Conservation (phyloP, 2,888 invertebrate genomes). For the Caenorhabditis becei region DNA sequence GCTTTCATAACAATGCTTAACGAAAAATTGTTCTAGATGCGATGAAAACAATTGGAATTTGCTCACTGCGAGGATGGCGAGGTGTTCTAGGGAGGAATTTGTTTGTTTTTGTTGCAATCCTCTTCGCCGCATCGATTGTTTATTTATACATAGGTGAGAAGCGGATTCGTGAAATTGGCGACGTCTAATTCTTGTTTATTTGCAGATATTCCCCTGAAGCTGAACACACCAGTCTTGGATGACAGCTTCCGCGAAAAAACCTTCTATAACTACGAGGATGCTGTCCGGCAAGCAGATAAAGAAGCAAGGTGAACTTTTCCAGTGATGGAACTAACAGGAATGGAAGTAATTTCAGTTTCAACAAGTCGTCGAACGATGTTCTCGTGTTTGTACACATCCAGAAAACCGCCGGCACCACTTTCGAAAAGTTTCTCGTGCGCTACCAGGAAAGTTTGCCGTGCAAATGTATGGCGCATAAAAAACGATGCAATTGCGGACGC, state of each 20-base stretch:
- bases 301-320: neutral
- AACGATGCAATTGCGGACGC: constrained; percentile 80
- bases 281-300: neutral
- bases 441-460: constrained; percentile 95
- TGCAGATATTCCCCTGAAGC: constrained; percentile 50
- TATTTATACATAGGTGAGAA: constrained; percentile 65
- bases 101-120: constrained; percentile 63
- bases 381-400: constrained; percentile 99
- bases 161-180: constrained; percentile 42
- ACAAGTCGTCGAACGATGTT: constrained; percentile 88
- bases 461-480: constrained; percentile 86
- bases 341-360: constrained; percentile 72
- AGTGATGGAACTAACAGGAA: neutral
- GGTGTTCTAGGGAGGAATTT: constrained; percentile 57
- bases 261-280: constrained; percentile 27
- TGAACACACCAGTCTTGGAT: constrained; percentile 4
- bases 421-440: constrained; percentile 95
- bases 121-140: constrained; percentile 61
- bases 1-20: constrained; percentile 4
- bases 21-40: constrained; percentile 43
- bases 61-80: constrained; percentile 56
- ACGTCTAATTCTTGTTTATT: constrained; percentile 8
- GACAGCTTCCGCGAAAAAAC: constrained; percentile 3
- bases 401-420: constrained; percentile 97
- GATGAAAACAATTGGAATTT: constrained; percentile 60